Evolutionary conservation across 1,140 invertebrate genomes (phyloP).

Genomic region (Pentalonia nigronervosa): DNA sequence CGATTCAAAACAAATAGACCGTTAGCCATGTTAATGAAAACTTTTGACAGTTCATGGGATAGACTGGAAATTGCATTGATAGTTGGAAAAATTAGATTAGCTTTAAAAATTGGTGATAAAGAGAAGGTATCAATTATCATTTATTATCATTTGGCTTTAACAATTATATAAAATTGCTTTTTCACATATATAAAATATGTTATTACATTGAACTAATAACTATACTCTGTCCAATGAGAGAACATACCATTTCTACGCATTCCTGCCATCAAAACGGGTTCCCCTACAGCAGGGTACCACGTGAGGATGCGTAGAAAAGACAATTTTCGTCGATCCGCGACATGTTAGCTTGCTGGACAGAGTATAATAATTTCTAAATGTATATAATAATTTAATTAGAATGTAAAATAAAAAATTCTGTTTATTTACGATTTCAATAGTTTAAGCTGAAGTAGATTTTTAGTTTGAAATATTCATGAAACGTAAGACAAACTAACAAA

Average conservation of each 20-base stretch:
- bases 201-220: not conserved
- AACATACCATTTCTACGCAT: too few species aligned
- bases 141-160: not conserved
- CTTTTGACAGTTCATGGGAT: conserved; percentile 79
- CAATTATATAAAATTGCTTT: not conserved
- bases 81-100: conserved; percentile 79
- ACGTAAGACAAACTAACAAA: not conserved
- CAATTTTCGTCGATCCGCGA: too few species aligned
- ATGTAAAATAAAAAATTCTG: not conserved
- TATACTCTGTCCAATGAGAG: too few species aligned
- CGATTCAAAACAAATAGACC: conserved; percentile 86
- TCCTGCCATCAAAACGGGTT: too few species aligned
- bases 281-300: too few species aligned
- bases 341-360: too few species aligned
- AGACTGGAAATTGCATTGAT: conserved; percentile 83
- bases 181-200: not conserved
- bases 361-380: not conserved
- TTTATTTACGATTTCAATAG: not conserved
- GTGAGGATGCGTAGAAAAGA: too few species aligned
- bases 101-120: conserved; percentile 82
- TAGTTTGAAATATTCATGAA: not conserved
- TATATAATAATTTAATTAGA: not conserved
- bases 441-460: not conserved
- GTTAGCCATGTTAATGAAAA: conserved; percentile 76
- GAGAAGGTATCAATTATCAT: conserved; percentile 76